Conservation (phyloP, 2,113 vertebrate species). For the Apodemus speciosus region DNA sequence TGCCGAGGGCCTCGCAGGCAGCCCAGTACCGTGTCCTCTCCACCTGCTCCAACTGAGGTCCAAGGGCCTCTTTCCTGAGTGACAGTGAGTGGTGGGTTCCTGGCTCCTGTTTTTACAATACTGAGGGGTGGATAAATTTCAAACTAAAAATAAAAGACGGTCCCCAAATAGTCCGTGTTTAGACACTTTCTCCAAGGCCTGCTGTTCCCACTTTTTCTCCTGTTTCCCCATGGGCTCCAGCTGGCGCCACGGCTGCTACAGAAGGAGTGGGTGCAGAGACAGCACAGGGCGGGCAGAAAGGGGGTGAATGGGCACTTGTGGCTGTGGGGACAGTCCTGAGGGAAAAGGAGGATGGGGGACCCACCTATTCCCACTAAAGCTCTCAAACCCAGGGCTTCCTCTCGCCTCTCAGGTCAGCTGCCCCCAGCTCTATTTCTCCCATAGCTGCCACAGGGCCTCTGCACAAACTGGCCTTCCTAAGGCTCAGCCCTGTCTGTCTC, state of each 20-base stretch:
- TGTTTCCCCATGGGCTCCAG: constrained; percentile 59
- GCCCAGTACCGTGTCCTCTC: accelerated
- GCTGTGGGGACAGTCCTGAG: not conserved
- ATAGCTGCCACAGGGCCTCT: not conserved
- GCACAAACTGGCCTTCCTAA: not conserved
- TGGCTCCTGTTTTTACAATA: not conserved
- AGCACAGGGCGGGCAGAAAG: not conserved
- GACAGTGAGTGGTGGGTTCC: not conserved
- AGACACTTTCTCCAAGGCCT: not conserved
- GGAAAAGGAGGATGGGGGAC: not conserved
- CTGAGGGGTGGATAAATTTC: not conserved
- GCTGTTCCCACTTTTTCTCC: not conserved
- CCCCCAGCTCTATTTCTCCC: accelerated
- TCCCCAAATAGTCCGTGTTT: constrained; percentile 49
- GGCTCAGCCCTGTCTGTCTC: not conserved
- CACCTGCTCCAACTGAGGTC: not conserved
- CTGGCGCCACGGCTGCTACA: constrained; percentile 52
- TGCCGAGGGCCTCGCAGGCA: accelerated
- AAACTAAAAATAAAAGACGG: constrained; percentile 37
- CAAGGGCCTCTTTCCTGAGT: accelerated
- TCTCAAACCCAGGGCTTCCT: not conserved
- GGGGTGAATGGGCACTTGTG: not conserved
- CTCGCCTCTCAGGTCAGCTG: not conserved
- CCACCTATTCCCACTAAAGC: not conserved
- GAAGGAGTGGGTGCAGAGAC: not conserved